Base-by-base conservation (phyloP, 2,113 vertebrate genomes). In the Todiramphus chloris region DNA sequence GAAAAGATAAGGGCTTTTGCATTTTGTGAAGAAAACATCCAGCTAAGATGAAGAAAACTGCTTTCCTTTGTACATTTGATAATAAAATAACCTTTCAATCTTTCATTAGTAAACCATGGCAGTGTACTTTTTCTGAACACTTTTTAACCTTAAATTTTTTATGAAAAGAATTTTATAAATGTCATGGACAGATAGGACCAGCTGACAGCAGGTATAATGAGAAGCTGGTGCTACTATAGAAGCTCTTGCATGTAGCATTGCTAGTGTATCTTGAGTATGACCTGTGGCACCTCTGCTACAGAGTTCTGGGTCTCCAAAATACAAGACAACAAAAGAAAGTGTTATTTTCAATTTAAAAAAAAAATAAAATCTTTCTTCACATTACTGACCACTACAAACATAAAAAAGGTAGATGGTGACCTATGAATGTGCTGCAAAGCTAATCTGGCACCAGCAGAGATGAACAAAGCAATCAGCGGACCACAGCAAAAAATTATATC, bases 31-130 rank as follows among this genome's bases (percentile, higher is more conserved):
- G 66, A 87, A 91, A 96, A 83, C 4, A 25, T 53, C 30, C 74
- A 48, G 58, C 73, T 62, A 70, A 75, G 66, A 78, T 88, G 93
- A 87, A 87, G 53, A 80, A 75, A 68, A 93, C 68, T 35, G 46
- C 46, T 85, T 94, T 81, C 39, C 44, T 96, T 87, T 96, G 58
- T 83, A 59, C 74, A 62, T 72, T 69, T 83, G 74, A 84, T 88
- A 97, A 93, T 81, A 96, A 96, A 97, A 92, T 90, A 95, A 94
- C 94, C 92, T 97, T 96, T 96, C 90, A 64, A 84, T 88, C 67
- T 93, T 91, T 87, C 95, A 95, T 96, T 95, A 95, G 91, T 89
- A 94, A 92, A 92, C 87, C 83, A 87, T 30, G 16, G 69, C 58
- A 87, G 53, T 50, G 10, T 37, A 73, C 77, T 85, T 94, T 86